Conservation (phyloP, 2,888 invertebrate species). For the Seira musarum region DNA sequence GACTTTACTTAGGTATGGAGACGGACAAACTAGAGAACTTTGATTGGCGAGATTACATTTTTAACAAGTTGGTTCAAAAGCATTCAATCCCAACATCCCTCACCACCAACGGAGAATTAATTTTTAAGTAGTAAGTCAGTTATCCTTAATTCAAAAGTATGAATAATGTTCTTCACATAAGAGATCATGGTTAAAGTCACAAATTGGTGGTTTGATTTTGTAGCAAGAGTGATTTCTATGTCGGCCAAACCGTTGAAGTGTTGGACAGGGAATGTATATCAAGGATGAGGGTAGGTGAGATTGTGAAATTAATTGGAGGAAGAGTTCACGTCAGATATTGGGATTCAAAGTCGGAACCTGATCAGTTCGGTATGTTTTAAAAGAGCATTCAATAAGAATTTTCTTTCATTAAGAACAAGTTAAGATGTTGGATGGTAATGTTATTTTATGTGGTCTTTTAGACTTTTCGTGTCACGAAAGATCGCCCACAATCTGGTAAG, state of each 20-base stretch:
- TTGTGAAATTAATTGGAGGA: constrained; percentile 92
- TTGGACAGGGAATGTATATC: constrained; percentile 96
- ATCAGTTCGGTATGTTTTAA: constrained; percentile 23
- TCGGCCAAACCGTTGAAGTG: constrained; percentile 89
- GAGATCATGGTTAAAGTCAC: too few species aligned
- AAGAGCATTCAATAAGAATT: not conserved
- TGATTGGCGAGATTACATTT: constrained; percentile 75
- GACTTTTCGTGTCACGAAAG: constrained; percentile 98
- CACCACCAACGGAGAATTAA: constrained; percentile 68
- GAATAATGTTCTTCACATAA: not conserved
- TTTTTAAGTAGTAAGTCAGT: constrained; percentile 40
- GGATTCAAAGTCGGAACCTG: constrained; percentile 76
- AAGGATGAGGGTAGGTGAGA: constrained; percentile 88
- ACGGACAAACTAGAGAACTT: constrained; percentile 46
- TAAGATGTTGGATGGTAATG: too few species aligned
- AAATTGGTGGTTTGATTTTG: too few species aligned
- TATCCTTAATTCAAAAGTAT: not conserved
- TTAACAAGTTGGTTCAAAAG: constrained; percentile 74
- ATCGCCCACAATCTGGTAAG: constrained; percentile 92
- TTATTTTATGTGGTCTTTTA: constrained; percentile 49
- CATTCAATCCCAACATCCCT: constrained; percentile 74
- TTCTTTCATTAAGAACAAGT: too few species aligned
- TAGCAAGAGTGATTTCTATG: constrained; percentile 28
- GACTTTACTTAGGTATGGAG: constrained; percentile 71
- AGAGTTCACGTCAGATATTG: constrained; percentile 92